Conservation (phyloP, 2,113 vertebrate species). For the Pheucticus melanocephalus region DNA sequence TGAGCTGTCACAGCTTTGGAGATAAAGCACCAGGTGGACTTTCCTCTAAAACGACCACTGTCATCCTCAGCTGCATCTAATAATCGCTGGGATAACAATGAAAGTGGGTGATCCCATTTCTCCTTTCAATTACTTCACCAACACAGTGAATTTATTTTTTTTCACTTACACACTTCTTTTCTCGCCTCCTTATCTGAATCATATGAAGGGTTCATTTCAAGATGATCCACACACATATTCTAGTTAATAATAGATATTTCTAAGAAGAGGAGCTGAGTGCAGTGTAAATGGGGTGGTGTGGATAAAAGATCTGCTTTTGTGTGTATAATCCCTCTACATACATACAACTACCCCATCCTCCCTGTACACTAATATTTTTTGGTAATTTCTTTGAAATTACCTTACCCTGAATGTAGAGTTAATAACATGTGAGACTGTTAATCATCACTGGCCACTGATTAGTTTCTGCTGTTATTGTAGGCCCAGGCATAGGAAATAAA, state of each 20-base stretch:
- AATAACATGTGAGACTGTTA: slow-evolving; percentile 19
- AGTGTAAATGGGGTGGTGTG: neutral
- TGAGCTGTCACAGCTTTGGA: neutral
- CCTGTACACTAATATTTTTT: neutral
- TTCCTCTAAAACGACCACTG: neutral
- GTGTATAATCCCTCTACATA: neutral
- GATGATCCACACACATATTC: slow-evolving; percentile 16
- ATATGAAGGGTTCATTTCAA: slow-evolving; percentile 37
- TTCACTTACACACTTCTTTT: neutral
- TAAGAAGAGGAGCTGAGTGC: neutral
- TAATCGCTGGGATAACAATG: neutral
- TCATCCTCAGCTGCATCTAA: neutral
- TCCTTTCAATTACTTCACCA: slow-evolving; percentile 6
- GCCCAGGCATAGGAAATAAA: neutral
- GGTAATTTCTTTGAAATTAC: neutral
- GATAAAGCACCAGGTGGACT: neutral
- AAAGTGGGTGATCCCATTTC: neutral
- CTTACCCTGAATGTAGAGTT: slow-evolving; percentile 32
- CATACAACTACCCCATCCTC: neutral
- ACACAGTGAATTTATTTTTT: neutral
- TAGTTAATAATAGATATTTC: slow-evolving; percentile 46
- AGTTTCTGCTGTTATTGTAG: slow-evolving; percentile 31
- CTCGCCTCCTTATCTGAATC: slow-evolving; percentile 21
- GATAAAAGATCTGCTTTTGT: neutral
- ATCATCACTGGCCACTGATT: slow-evolving; percentile 42